Percentiles rank a stretch among this genome's conserved stretches.
Conservation (phyloP, 2,797 vertebrate species). For the Micromesistius poutassou region DNA sequence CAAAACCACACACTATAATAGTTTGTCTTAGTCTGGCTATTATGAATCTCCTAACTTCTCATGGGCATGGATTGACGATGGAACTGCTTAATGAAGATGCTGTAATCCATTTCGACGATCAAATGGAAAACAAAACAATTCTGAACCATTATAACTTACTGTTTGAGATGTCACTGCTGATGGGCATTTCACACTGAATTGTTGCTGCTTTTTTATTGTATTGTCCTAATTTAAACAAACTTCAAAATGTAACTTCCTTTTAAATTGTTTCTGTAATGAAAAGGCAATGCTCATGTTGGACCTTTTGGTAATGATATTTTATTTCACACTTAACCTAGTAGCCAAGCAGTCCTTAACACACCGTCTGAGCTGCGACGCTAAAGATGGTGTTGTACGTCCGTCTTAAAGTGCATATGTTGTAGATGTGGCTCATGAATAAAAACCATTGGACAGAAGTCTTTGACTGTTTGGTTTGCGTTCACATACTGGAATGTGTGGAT, state of each 20-base stretch:
- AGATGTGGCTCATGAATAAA: not conserved
- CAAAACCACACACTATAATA: no score
- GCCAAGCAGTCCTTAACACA: not conserved
- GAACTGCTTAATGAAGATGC: not conserved
- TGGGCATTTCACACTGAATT: not conserved
- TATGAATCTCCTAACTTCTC: no score
- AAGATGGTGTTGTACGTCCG: not conserved
- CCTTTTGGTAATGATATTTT: not conserved
- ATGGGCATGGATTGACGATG: no score
- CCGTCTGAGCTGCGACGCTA: not conserved
- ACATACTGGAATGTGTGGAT: not conserved
- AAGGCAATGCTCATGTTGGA: not conserved
- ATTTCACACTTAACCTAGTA: not conserved
- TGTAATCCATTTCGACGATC: not conserved
- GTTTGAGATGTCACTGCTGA: not conserved
- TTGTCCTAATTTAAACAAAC: not conserved
- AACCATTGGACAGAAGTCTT: not conserved
- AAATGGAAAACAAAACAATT: not conserved
- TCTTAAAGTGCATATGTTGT: not conserved
- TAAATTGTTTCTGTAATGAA: not conserved
- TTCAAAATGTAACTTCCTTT: not conserved
- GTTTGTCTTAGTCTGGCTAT: no score
- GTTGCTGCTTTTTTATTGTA: not conserved
- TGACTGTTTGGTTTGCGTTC: not conserved
- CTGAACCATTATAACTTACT: not conserved